Conservation (phyloP, 2,113 vertebrate species). For the Varanus komodoensis region DNA sequence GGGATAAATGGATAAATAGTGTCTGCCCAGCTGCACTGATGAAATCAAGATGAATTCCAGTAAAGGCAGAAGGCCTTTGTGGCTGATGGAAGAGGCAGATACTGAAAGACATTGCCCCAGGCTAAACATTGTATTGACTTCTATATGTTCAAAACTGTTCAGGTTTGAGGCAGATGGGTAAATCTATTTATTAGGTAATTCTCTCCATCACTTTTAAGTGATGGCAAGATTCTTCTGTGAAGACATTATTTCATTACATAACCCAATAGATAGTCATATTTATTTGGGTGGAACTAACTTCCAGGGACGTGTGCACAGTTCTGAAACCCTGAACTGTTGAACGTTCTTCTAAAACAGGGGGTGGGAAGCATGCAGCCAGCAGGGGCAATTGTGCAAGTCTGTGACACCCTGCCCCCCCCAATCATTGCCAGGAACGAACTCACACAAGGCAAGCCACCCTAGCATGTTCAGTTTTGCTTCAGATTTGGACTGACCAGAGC, state of each 20-base stretch:
- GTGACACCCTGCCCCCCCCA: no score
- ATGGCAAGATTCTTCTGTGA: background rate
- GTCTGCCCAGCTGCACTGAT: background rate
- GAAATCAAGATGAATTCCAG: conserved; percentile 18
- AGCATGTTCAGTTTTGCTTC: no score
- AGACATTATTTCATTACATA: background rate
- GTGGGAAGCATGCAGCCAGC: no score
- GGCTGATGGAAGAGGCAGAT: background rate
- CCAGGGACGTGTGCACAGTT: no score
- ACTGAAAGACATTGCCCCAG: background rate
- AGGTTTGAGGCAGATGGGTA: background rate
- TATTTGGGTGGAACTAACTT: no score
- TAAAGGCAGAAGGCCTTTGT: background rate
- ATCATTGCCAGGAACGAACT: no score
- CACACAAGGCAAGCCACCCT: no score
- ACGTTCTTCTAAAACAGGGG: no score
- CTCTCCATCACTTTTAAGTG: background rate
- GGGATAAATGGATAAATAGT: background rate
- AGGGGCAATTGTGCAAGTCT: no score
- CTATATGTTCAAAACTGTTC: background rate
- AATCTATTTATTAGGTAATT: background rate
- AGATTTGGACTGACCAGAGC: no score
- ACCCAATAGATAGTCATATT: background rate
- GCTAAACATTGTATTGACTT: background rate
- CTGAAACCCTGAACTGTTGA: no score